A percentile compares a stretch with the other conserved stretches of the same genome.
Conservation (phyloP, 2,113 vertebrate genomes). For the Tenrec ecaudatus region DNA sequence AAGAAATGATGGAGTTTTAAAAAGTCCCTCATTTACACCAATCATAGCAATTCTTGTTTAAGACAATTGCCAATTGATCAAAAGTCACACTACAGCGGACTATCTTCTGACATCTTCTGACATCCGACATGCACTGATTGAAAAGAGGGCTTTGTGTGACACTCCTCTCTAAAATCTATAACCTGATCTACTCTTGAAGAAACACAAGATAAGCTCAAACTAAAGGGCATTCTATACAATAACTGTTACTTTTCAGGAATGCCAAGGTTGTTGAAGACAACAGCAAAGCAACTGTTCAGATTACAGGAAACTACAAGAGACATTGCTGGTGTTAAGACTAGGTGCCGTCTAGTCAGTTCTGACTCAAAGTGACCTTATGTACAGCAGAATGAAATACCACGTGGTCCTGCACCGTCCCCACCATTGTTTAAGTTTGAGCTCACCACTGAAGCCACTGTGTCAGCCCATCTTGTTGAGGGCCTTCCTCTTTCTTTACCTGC, state of each 20-base stretch:
- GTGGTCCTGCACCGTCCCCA: no score
- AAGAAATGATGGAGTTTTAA: not conserved
- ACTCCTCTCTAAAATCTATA: not conserved
- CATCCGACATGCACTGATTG: not conserved
- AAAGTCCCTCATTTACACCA: not conserved
- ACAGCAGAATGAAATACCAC: no score
- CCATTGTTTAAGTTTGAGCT: no score
- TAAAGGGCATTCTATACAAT: slow-evolving; percentile 40
- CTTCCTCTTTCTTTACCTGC: no score
- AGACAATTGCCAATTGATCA: not conserved
- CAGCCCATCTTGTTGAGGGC: no score
- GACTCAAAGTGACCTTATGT: no score
- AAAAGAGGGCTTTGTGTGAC: not conserved
- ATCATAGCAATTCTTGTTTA: not conserved
- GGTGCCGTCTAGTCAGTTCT: no score
- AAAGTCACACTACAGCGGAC: not conserved
- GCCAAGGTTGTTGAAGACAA: not conserved
- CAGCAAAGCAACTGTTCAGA: not conserved
- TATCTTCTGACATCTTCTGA: not conserved
- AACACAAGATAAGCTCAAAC: not conserved
- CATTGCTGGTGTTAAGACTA: no score
- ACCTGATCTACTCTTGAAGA: slow-evolving; percentile 22
- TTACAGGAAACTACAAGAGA: not conserved
- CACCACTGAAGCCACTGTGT: no score
- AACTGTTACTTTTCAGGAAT: slow-evolving; percentile 43